Percentiles rank a stretch among this genome's conserved stretches.
phyloP scores from a whole-genome alignment of 1,140 invertebrate genomes.

The Pachyrhynchus sulphureomaculatus region DNA sequence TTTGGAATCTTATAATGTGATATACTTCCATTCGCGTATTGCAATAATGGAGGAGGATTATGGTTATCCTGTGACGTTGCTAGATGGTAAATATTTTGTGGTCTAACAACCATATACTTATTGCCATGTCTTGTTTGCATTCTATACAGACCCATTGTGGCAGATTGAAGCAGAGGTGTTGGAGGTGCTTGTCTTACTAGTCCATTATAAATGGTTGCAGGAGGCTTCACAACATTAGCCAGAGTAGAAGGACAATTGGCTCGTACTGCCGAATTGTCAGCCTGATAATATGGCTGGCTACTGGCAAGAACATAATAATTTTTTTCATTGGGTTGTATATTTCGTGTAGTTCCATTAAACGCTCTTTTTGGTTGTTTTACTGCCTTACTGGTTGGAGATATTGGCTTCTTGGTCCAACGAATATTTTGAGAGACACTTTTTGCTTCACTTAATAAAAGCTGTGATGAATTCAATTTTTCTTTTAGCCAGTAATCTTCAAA shows the following conservation, averaged over 20 bases:
- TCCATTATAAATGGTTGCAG: constrained; percentile 32
- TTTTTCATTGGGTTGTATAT: constrained; percentile 36
- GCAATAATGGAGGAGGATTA: too few relatives aligned
- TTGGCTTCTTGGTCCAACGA: constrained; percentile 63
- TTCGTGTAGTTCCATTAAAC: constrained; percentile 43
- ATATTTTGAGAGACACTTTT: constrained; percentile 57
- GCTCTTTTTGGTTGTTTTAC: constrained; percentile 54
- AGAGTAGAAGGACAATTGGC: constrained; percentile 53
- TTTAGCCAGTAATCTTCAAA: constrained; percentile 92
- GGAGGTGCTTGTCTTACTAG: constrained; percentile 55
- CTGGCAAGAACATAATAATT: constrained; percentile 37
- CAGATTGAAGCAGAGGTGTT: constrained; percentile 58
- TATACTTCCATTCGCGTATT: too few relatives aligned
- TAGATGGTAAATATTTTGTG: too few relatives aligned
- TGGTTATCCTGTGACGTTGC: too few relatives aligned
- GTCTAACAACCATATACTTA: too few relatives aligned
- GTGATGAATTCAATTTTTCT: constrained; percentile 77
- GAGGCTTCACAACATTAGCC: constrained; percentile 42
- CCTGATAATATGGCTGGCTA: constrained; percentile 37
- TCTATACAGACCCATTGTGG: too few relatives aligned
- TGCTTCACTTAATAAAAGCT: constrained; percentile 61
- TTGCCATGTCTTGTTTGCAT: too few relatives aligned
- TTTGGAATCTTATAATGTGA: too few relatives aligned
- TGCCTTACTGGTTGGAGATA: constrained; percentile 54
- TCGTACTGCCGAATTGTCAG: constrained; percentile 38